Base-by-base conservation (phyloP, 2,888 invertebrate species). In the Gymnocheta viridis region DNA sequence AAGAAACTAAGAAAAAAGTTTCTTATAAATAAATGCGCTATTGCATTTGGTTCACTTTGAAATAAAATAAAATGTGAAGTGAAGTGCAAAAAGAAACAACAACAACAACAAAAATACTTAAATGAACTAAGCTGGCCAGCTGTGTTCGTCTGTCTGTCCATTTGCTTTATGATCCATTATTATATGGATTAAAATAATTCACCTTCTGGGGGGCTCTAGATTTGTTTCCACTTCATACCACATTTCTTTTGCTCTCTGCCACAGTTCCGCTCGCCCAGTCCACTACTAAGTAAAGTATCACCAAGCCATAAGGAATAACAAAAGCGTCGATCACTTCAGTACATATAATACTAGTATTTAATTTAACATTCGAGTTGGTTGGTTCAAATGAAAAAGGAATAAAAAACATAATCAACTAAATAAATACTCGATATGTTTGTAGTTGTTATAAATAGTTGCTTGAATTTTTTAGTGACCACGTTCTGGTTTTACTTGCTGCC, bases 101-200 rank as follows among this genome's bases (percentile, higher is more conserved):
- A 41, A 62, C 27, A 58, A 10, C 60, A 44, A 47, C 27, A 24
- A 56, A 56, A 9, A 19, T 70, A 9, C 24, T 32, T 2, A 62
- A 78, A 64, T 72, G 64, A 79, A 79, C 72, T 24, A 47, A 79
- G 54, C 24, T 67, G 85, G 86, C 86, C 87, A 87, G 84, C 84
- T 85, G 85, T 85, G 85, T 73, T 66, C 67, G 69, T 27, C 70
- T 69, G 72, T 86, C 85, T 79, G 83, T 80, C 81, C 81, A 83
- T 85, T 85, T 82, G 83, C 79, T 83, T 79, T 85, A 83, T 85
- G 86, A 85, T 86, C 85, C 76, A 87, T 88, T 88, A 89, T 87
- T 86, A 85, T 83, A 86, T 85, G 85, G 87, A 86, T 87, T 87
- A 87, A 87, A 87, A 87, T 87, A 86, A 86, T 86, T 86, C 88